These are phyloP conservation scores for Gymnorhina tibicen DNA, from an alignment of 2,113 vertebrate genomes.

Conservation along the genomic window DNA sequence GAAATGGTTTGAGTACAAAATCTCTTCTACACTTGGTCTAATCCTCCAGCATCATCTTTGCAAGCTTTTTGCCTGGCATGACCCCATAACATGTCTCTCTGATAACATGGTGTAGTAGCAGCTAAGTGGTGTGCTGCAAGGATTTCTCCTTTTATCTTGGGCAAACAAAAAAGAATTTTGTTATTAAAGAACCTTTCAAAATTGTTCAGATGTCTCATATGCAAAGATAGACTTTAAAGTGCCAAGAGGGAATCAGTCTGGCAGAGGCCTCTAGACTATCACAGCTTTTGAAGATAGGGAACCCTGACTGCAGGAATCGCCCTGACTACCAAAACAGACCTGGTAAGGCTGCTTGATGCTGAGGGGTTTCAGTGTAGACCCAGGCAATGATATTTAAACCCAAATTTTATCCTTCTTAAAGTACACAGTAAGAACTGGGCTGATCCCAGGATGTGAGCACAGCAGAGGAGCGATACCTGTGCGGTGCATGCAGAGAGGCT, in stretches of 20 bases:
- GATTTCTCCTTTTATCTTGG: background rate
- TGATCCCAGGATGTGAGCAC: rapidly evolving
- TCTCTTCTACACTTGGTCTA: background rate
- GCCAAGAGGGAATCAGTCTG: background rate
- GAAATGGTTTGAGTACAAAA: background rate
- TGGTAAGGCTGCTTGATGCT: background rate
- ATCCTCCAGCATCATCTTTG: background rate
- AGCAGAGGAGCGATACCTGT: background rate
- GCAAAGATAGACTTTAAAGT: background rate
- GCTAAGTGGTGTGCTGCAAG: background rate
- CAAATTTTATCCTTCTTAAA: background rate
- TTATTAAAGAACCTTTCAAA: background rate
- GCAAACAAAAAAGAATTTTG: background rate
- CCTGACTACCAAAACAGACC: background rate
- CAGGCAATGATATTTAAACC: background rate
- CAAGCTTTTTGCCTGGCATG: background rate
- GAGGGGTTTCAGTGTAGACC: background rate
- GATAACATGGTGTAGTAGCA: background rate
- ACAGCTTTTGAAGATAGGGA: background rate
- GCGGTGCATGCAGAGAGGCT: background rate
- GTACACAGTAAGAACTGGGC: background rate
- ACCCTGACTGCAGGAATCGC: background rate
- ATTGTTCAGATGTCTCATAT: background rate
- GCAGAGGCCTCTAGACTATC: background rate
- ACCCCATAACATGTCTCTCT: background rate